A percentile compares a stretch with the other conserved stretches of the same genome.
phyloP scores from a whole-genome alignment of 2,888 invertebrate genomes.

The Aphodius sticticus region DNA sequence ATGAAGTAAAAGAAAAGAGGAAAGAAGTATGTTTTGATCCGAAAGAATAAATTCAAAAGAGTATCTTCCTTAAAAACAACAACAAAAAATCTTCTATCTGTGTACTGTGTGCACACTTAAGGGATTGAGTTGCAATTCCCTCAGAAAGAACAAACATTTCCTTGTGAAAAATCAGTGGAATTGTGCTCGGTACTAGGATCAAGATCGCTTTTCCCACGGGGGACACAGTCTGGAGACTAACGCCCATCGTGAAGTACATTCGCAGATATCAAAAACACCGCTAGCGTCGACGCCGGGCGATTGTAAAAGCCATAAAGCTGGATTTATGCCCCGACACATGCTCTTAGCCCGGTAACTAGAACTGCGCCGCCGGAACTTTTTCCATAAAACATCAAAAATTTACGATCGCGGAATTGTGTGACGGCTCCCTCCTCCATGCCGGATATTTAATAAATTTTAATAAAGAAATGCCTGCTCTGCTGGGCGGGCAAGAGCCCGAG shows the following conservation, averaged over 20 bases:
- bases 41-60: no score
- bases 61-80: no score
- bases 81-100: no score
- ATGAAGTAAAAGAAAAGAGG: no score
- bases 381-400: conserved; percentile 4
- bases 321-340: neutral
- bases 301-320: neutral
- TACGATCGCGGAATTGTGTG: neutral
- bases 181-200: neutral
- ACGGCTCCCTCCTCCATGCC: neutral
- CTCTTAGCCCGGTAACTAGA: neutral
- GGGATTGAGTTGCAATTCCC: neutral
- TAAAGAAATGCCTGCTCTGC: neutral
- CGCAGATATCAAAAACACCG: conserved; percentile 4
- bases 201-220: neutral
- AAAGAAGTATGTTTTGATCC: no score
- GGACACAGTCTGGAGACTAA: neutral
- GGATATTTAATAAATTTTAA: conserved; percentile 4
- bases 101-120: no score
- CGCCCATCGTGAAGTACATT: neutral
- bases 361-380: neutral
- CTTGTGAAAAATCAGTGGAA: neutral
- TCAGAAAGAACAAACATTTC: neutral
- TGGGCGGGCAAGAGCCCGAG: neutral
- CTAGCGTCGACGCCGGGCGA: neutral